Evolutionary conservation across 2,113 vertebrate species (phyloP).

Genomic region (Daphoenositta chrysoptera): DNA sequence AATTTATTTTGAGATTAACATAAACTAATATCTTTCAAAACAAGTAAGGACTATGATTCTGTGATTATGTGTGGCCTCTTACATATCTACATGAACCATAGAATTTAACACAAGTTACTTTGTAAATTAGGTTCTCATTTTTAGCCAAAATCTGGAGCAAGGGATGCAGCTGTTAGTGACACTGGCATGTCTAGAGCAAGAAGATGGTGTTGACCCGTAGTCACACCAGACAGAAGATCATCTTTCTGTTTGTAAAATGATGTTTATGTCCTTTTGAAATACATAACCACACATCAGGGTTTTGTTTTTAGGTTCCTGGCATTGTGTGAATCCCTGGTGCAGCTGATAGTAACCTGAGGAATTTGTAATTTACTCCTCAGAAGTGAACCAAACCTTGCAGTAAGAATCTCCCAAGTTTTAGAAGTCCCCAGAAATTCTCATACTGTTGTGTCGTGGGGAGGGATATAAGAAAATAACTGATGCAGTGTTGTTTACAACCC

Average conservation of each 20-base stretch:
- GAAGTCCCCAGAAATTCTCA: neutral
- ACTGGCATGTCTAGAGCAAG: neutral
- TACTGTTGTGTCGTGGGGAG: neutral
- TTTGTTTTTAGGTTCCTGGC: neutral
- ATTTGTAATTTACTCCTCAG: neutral
- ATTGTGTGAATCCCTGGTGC: neutral
- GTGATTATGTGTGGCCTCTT: neutral
- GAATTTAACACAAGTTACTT: neutral
- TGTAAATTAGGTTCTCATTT: neutral
- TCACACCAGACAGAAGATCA: neutral
- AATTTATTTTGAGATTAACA: neutral
- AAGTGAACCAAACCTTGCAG: neutral
- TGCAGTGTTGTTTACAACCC: neutral
- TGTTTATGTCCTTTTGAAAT: neutral
- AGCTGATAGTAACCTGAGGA: neutral
- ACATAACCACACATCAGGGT: rapidly evolving
- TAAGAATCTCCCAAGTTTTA: neutral
- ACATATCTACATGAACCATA: neutral
- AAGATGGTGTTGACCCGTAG: neutral
- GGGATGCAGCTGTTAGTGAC: neutral
- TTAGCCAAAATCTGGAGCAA: neutral
- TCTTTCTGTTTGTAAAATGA: neutral
- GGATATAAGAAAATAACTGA: neutral
- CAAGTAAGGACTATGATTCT: neutral
- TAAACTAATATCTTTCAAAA: neutral